phyloP scores from a whole-genome alignment of 2,113 vertebrate genomes.

The Cromileptes altivelis region DNA sequence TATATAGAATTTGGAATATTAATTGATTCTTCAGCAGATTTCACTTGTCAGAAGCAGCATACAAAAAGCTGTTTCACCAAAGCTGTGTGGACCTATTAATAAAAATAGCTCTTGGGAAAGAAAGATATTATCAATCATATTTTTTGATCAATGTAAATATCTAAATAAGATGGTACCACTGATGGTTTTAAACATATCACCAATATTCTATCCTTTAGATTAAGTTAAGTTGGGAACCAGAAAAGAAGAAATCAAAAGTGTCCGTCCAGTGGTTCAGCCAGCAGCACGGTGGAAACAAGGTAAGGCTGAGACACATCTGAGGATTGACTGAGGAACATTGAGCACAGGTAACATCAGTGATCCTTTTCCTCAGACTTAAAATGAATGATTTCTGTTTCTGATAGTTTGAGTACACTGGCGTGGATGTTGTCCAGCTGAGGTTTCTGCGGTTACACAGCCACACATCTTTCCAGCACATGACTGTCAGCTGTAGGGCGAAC shows the following conservation, averaged over 20 bases:
- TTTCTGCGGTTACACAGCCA: constrained; percentile 84
- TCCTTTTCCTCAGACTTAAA: background rate
- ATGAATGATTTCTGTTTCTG: constrained; percentile 18
- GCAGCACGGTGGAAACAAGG: constrained; percentile 62
- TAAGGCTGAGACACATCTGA: constrained; percentile 15
- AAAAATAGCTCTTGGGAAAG: background rate
- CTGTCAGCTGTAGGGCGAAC: constrained; percentile 63
- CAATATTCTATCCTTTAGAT: constrained; percentile 61
- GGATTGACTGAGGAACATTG: background rate
- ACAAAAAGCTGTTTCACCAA: background rate
- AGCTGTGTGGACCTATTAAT: background rate
- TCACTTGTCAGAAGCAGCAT: background rate
- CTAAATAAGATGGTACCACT: background rate
- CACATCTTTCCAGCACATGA: constrained; percentile 78
- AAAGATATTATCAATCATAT: background rate
- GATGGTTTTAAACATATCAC: background rate
- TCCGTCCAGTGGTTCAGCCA: constrained; percentile 68
- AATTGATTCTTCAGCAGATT: background rate
- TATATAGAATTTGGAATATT: background rate
- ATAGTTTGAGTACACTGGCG: constrained; percentile 80
- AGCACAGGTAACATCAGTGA: background rate
- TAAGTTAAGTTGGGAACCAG: constrained; percentile 49
- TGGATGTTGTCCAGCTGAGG: constrained; percentile 84
- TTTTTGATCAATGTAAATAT: background rate
- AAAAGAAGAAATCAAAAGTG: constrained; percentile 16